These are phyloP conservation scores for Rostratula benghalensis DNA, from an alignment of 2,113 vertebrate genomes.

Conservation along the genomic window DNA sequence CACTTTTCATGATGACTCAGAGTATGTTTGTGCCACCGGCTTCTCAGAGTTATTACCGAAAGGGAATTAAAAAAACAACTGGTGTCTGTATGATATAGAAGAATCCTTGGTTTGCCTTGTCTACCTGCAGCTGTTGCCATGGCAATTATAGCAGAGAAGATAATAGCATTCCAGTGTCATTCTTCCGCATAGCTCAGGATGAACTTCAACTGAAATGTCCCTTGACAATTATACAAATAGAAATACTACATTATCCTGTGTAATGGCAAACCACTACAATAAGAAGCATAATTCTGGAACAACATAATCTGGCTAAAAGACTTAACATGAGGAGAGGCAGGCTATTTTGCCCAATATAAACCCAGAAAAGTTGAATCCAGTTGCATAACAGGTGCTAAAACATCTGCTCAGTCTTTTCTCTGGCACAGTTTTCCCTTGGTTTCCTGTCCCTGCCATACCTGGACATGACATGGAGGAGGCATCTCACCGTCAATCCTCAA, in stretches of 20 bases:
- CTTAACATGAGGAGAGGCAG: not conserved
- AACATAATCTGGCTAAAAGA: not conserved
- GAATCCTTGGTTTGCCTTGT: not conserved
- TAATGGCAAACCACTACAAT: not conserved
- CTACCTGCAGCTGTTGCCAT: constrained; percentile 68
- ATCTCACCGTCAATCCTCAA: not conserved
- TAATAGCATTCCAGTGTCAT: not conserved
- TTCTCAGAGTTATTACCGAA: not conserved
- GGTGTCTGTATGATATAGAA: not conserved
- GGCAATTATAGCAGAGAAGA: constrained; percentile 29
- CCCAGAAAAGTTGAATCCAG: not conserved
- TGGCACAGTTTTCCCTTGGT: not conserved
- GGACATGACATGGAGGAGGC: not conserved
- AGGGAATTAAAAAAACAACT: not conserved
- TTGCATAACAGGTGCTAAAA: not conserved
- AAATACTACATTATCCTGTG: not conserved
- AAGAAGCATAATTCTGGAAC: not conserved
- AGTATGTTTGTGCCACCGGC: not conserved
- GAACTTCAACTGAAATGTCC: not conserved
- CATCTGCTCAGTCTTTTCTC: constrained; percentile 2
- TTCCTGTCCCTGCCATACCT: not conserved
- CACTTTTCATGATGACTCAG: not conserved
- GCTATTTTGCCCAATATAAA: not conserved
- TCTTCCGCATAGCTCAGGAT: not conserved
- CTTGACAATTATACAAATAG: constrained; percentile 27